phyloP scores from a whole-genome alignment of 2,797 vertebrate species.

The Enteromius paludinosus region DNA sequence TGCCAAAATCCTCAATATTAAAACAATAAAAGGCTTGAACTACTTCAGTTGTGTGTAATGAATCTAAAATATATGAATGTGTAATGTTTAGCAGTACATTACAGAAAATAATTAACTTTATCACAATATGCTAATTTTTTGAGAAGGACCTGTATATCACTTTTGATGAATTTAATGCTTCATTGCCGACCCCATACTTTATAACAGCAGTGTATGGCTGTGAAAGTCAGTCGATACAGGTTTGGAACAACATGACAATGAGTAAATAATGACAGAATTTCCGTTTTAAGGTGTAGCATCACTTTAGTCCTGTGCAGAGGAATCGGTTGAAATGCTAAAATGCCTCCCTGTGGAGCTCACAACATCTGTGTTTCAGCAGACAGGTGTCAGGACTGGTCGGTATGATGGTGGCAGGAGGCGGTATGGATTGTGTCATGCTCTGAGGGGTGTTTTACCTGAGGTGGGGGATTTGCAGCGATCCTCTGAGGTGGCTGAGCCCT shows the following conservation, averaged over 20 bases:
- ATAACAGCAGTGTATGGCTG: neutral
- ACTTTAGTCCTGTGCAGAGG: neutral
- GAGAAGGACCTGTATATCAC: too few relatives aligned
- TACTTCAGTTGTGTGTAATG: too few relatives aligned
- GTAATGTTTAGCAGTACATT: too few relatives aligned
- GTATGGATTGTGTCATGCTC: slow-evolving; percentile 26
- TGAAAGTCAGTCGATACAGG: neutral
- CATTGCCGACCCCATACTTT: neutral
- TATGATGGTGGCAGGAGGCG: neutral
- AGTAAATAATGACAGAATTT: neutral
- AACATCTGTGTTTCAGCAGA: neutral
- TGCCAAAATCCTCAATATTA: too few relatives aligned
- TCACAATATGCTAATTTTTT: too few relatives aligned
- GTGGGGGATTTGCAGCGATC: slow-evolving; percentile 99
- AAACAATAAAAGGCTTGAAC: too few relatives aligned
- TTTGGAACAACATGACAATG: slow-evolving; percentile 2
- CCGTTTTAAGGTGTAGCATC: neutral
- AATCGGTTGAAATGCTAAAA: neutral
- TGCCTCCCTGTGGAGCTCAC: neutral
- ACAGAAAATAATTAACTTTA: too few relatives aligned
- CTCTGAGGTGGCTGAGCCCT: slow-evolving; percentile 89
- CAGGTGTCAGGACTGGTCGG: neutral
- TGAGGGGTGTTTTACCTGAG: slow-evolving; percentile 88
- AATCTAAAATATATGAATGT: too few relatives aligned
- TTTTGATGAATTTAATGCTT: neutral